Evolutionary conservation across 2,797 vertebrate species (phyloP), one percentile per base, ranked within the genome.

Genomic region (Hyperoplus lanceolatus): DNA sequence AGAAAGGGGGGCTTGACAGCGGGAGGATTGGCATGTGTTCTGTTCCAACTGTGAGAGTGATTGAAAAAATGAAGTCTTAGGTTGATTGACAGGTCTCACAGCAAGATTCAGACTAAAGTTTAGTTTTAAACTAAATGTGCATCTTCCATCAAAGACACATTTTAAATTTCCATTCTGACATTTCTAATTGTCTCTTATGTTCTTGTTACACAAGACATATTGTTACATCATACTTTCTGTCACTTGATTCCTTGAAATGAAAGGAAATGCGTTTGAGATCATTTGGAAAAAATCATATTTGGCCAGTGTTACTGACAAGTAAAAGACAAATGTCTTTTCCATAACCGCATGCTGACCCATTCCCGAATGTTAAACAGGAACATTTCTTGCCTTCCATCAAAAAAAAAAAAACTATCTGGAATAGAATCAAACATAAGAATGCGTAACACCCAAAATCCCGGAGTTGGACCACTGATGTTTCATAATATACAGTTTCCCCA

Each of bases 381-480:
- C 75, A 49, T 43, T 81, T 65, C 58, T 55, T 81, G 64, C 72
- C 71, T 8, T 16, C 64, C 70, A 54, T 66, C 15, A 57, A 75
- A 61, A 80, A 59, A 72, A 38, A 57, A 75, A 80, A 57, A 38
- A 15, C 42, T 4, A 73, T 70, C 77, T 86, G 83, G 70, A 85
- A 81, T 58, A 65, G 16, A 84, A 84, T 79, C 75, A 88, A 66
- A 77, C 42, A 18, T 51, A 75, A 42, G 82, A 43, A 86, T 55
- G 75, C 62, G 46, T 87, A 91, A 89, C 75, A 79, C n/a, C 76
- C 86, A 83, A 85, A 93, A 78, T 67, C 82, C 12, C 4, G 41
- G 12, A 4, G 2, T 29, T 29, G 14, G 53, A 62, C 62, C 39
- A 55, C 38, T 58, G 50, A 71, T 69, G 76, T 90, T 85, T 83